Evolutionary conservation across 2,888 invertebrate genomes (phyloP), one percentile per base, ranked within the genome.

Genomic region (Hyposoter didymator): DNA sequence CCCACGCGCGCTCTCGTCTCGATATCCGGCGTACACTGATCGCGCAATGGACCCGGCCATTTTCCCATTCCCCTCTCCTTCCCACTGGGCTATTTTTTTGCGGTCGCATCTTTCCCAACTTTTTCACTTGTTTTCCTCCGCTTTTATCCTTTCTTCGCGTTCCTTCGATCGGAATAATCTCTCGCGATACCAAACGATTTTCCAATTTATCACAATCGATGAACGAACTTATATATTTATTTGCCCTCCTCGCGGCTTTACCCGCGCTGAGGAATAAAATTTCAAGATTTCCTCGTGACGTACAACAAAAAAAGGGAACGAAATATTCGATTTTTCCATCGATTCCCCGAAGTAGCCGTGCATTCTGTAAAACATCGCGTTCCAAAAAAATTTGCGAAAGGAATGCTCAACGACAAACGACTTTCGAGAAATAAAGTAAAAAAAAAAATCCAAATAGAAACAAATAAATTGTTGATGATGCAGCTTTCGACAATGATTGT

Each of bases 161-260:
- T 47, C 7, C 66, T 81, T 84, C 86, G 84, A 84, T 84, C 47
- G 86, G 81, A 86, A 86, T 84, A 86, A 86, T 84, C 83, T 84
- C 64, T 39, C 80, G 39, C 55, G 78, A 81, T 86, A 81, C 86
- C 69, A 81, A 78, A 84, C 81, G 74, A 84, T 84, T 86, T 84
- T 85, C 75, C 82, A 82, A 79, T 79, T 81, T 72, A 43, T 49
- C 72, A 14, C 45, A 45, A 47, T 47, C 39, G 59, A 76, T 35
- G 7, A 32, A 35, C 14, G 39, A 43, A 28, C n/a, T 6, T 49
- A 19, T 59, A 17, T 28, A 12, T 62, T 5, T 28, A 17, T n/a
- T 22, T n/a, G 19, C 39, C 39, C 2, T 35, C 19, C 22, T 22
- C 22, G 22, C 19, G 22, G 55, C 28, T 22, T 59, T 22, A 12